Evolutionary conservation across 2,113 vertebrate species (phyloP).

Genomic region (Carassius carassius): DNA sequence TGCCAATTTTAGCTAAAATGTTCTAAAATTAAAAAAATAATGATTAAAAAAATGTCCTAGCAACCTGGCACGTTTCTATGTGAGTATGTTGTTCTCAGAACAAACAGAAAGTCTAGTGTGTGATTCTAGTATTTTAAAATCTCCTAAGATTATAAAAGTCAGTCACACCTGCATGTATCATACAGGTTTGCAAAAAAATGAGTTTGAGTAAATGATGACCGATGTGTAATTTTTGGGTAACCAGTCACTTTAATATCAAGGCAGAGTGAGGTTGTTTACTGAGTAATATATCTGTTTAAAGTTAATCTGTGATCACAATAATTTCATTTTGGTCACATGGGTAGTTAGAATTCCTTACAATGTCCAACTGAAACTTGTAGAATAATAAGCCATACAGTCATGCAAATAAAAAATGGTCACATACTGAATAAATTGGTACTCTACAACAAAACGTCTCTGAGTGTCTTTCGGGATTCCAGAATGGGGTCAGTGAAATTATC

Average conservation of each 20-base stretch:
- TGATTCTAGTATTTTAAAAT: neutral
- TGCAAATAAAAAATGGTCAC: neutral
- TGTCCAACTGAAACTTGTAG: neutral
- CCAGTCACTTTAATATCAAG: neutral
- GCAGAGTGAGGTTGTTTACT: neutral
- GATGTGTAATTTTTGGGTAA: neutral
- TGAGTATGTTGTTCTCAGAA: neutral
- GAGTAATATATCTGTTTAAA: neutral
- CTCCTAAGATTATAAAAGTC: neutral
- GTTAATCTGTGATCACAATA: conserved; percentile 1
- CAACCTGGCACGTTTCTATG: neutral
- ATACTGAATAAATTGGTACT: conserved; percentile 12
- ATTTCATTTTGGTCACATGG: neutral
- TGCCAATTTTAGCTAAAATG: neutral
- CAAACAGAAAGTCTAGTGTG: neutral
- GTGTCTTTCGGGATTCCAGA: conserved; percentile 17
- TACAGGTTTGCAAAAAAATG: neutral
- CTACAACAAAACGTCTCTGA: conserved; percentile 13
- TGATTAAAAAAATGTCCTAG: neutral
- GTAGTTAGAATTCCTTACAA: conserved; percentile 1
- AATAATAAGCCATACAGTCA: neutral
- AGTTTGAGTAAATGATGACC: neutral
- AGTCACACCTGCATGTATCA: neutral
- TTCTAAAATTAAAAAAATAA: too few relatives aligned
- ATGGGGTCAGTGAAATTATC: conserved; percentile 15